A percentile compares a stretch with the other conserved stretches of the same genome.
phyloP scores from a whole-genome alignment of 2,113 vertebrate species.

The Dipodomys spectabilis region DNA sequence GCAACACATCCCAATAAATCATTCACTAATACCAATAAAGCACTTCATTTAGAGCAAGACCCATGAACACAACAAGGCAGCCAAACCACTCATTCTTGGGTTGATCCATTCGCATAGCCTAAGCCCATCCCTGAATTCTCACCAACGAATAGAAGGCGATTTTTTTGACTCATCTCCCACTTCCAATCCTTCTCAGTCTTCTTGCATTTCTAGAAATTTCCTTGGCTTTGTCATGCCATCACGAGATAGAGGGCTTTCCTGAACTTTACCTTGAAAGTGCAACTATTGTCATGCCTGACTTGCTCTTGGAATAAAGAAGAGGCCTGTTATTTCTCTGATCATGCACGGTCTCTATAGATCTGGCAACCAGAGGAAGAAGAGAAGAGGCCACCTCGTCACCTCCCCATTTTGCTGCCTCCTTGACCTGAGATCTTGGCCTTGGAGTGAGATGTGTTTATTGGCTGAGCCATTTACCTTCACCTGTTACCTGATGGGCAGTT shows the following conservation, averaged over 20 bases:
- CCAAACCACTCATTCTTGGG: background rate
- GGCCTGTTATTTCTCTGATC: background rate
- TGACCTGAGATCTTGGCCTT: background rate
- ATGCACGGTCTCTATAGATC: background rate
- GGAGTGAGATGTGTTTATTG: background rate
- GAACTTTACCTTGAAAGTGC: background rate
- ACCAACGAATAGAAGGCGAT: background rate
- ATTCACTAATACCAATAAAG: background rate
- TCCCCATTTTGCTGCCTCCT: background rate
- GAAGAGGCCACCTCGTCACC: background rate
- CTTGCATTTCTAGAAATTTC: conserved; percentile 35
- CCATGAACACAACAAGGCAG: background rate
- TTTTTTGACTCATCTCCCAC: background rate
- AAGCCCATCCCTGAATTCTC: background rate
- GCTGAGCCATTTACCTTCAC: background rate
- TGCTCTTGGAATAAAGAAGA: background rate
- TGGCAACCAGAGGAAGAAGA: background rate
- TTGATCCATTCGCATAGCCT: background rate
- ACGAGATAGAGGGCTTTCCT: background rate
- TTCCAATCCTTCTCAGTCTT: background rate
- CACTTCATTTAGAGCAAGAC: conserved; percentile 10
- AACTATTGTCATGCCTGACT: background rate
- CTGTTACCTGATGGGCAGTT: background rate
- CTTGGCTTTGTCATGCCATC: background rate
- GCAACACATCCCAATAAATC: background rate